Evolutionary conservation across 2,888 invertebrate species (phyloP), one percentile per base, ranked within the genome.

Genomic region (Acanthopleura granulata): DNA sequence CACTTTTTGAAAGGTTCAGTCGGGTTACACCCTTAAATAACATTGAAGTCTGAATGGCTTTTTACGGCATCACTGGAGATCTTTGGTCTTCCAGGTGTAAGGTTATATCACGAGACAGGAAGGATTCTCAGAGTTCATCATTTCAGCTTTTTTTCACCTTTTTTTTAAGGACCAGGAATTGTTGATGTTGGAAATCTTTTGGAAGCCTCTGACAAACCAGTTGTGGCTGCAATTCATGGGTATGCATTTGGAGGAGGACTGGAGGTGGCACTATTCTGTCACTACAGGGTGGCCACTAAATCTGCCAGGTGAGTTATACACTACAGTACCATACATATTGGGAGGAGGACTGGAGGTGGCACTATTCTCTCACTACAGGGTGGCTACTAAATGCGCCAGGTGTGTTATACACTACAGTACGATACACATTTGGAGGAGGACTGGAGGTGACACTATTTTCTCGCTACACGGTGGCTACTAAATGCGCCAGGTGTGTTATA

Each of bases 401-500:
- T 97, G 98, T 75, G 94, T 93, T 66, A n/a, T 11, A n/a, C 11
- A 40, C 40, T 40, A 40, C 40, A 40, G 40, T 40, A 9, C 40
- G 99, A n/a, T 93, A 94, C 49, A 98, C 98, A 89, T 93, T 99
- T 40, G 99, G 99, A 99, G 92, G 94, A 97, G 6, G 89, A 93
- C 99, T 40, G 99, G 99, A 99, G 92, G 94, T 97, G 6, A 97
- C 97, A 0, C 91, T 99, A 51, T 97, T 98, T 11, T 97, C 97
- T 87, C 97, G 97, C 84, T 99, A 99, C 89, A 94, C 99, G 79
- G 94, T 99, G 84, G 99, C 98, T 72, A 95, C 97, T 0, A 96
- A 96, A 71, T 96, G 97, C 87, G 93, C 86, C 29, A 85, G 93
- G 85, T 97, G 40, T 6, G 40, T 40, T 40, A 40, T 9, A 40